Conservation (phyloP, 2,113 vertebrate species). For the Merops nubicus region DNA sequence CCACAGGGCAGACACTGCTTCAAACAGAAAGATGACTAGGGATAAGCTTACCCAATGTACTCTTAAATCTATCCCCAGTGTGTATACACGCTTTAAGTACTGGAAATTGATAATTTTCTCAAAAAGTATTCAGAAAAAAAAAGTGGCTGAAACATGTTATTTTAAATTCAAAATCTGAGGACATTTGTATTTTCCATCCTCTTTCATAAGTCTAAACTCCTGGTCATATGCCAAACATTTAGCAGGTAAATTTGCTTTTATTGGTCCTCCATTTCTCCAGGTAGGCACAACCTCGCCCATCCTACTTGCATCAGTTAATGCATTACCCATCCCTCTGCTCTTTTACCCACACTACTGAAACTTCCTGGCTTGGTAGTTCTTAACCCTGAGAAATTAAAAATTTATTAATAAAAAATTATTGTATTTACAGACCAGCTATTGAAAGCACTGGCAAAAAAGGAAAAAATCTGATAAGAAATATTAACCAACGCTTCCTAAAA, state of each 20-base stretch:
- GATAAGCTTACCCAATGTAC: not conserved
- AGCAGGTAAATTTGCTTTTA: not conserved
- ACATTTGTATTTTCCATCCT: not conserved
- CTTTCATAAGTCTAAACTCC: not conserved
- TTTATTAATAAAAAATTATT: not conserved
- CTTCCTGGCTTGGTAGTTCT: not conserved
- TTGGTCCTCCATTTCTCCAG: not conserved
- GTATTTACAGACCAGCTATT: not conserved
- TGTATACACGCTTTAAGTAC: not conserved
- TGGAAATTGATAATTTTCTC: not conserved
- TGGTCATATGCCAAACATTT: not conserved
- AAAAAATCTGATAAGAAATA: not conserved
- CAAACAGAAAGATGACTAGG: not conserved
- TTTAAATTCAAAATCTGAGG: not conserved
- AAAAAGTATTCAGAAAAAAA: not conserved
- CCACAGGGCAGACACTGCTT: not conserved
- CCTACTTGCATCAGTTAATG: not conserved
- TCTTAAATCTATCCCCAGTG: not conserved
- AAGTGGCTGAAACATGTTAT: not conserved
- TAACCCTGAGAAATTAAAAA: not conserved
- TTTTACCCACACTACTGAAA: not conserved
- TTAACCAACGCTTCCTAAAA: slow-evolving; percentile 12
- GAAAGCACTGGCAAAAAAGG: not conserved
- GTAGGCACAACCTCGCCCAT: not conserved
- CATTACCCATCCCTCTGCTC: not conserved